Evolutionary conservation across 2,888 invertebrate species (phyloP).

Genomic region (Ceramica pisi): DNA sequence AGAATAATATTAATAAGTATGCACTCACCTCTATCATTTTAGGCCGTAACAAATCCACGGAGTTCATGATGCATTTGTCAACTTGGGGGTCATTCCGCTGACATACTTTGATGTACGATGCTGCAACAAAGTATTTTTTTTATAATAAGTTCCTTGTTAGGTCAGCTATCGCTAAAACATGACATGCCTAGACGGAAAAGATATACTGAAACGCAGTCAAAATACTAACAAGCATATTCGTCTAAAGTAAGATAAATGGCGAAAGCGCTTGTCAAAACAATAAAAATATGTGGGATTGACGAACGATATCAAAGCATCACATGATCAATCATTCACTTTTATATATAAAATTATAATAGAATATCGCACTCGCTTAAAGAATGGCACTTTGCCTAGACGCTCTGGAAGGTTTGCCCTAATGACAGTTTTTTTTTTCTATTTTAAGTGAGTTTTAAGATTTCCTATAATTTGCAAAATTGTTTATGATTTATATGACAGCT

Average conservation of each 20-base stretch:
- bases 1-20: not conserved
- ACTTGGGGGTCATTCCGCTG: conserved; percentile 92
- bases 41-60: conserved; percentile 91
- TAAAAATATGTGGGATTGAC: too few relatives aligned
- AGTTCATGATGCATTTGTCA: conserved; percentile 91
- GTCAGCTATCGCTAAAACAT: not conserved
- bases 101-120: conserved; percentile 92
- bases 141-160: not conserved
- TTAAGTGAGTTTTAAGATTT: too few relatives aligned
- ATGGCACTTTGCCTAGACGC: too few relatives aligned
- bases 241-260: not conserved
- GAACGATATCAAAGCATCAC: too few relatives aligned
- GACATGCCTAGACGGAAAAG: not conserved
- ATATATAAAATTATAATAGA: too few relatives aligned
- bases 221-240: not conserved
- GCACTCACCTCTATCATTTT: conserved; percentile 88
- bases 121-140: conserved; percentile 82
- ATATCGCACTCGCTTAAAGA: too few relatives aligned
- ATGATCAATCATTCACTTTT: too few relatives aligned
- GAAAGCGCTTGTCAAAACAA: too few relatives aligned
- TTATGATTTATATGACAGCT: too few relatives aligned
- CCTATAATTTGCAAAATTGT: too few relatives aligned
- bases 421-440: too few relatives aligned
- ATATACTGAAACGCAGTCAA: conserved; percentile 6
- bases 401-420: too few relatives aligned